Evolutionary conservation across 1,140 invertebrate genomes (phyloP).

Genomic region (Zaprionus ghesquierei): DNA sequence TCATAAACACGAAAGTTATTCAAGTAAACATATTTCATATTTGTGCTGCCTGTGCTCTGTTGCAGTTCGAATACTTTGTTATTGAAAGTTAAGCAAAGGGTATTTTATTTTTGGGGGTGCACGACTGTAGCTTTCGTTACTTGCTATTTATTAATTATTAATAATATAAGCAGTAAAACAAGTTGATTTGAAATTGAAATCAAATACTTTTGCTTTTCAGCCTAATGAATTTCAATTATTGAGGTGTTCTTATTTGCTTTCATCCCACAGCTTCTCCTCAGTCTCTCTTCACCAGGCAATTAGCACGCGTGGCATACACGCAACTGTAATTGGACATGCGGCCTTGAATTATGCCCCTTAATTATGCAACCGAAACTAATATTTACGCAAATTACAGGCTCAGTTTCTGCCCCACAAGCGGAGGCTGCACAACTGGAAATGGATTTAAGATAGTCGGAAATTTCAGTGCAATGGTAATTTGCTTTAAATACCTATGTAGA

Average conservation of each 20-base stretch:
- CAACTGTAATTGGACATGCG: background rate
- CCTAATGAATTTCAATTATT: background rate
- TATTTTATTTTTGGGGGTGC: too few relatives aligned
- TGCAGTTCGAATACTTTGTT: too few relatives aligned
- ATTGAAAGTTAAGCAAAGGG: too few relatives aligned
- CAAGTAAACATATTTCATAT: too few relatives aligned
- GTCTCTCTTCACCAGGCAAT: background rate
- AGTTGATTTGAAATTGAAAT: background rate
- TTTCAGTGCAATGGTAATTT: background rate
- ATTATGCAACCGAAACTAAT: conserved; percentile 25
- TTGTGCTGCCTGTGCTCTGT: too few relatives aligned
- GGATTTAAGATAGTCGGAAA: background rate
- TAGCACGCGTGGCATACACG: background rate
- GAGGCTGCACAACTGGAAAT: background rate
- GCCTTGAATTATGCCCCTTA: conserved; percentile 7
- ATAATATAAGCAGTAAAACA: too few relatives aligned
- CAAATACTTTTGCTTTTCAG: background rate
- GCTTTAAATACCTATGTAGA: background rate
- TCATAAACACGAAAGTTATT: too few relatives aligned
- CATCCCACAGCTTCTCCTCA: background rate
- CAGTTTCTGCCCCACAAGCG: background rate
- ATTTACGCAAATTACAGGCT: background rate
- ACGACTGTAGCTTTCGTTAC: too few relatives aligned
- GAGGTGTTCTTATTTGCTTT: background rate
- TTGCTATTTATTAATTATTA: too few relatives aligned